Conservation (phyloP, 2,888 invertebrate genomes). For the Heliconius sara region DNA sequence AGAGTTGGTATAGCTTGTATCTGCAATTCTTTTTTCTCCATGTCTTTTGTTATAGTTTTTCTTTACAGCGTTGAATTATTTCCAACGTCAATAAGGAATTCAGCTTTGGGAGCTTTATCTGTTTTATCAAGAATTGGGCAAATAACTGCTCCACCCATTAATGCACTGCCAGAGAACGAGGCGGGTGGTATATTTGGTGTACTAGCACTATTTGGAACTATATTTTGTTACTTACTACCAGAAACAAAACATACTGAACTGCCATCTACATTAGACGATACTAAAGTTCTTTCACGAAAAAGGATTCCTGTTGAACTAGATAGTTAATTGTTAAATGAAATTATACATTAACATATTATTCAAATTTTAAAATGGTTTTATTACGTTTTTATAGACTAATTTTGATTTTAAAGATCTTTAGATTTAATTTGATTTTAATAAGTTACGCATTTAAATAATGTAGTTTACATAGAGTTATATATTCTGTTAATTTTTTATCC, state of each 20-base stretch:
- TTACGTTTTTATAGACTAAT: background rate
- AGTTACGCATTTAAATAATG: background rate
- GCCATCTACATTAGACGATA: constrained; percentile 66
- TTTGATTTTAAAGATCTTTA: background rate
- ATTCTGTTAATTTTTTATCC: background rate
- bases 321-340: background rate
- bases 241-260: constrained; percentile 74
- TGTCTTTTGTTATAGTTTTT: constrained; percentile 92
- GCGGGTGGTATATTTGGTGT: constrained; percentile 85
- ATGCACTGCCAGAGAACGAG: constrained; percentile 74
- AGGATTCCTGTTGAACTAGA: background rate
- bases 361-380: background rate
- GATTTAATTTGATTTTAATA: background rate
- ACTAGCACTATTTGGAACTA: constrained; percentile 85
- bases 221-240: constrained; percentile 86
- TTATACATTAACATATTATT: background rate
- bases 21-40: constrained; percentile 90
- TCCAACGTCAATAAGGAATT: constrained; percentile 92
- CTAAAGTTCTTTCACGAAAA: constrained; percentile 48
- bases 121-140: constrained; percentile 92
- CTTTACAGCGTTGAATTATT: constrained; percentile 93
- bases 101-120: constrained; percentile 91
- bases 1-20: constrained; percentile 86
- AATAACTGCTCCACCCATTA: constrained; percentile 90
- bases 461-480: background rate